Evolutionary conservation across 2,888 invertebrate species (phyloP).

Genomic region (Mamestra brassicae): DNA sequence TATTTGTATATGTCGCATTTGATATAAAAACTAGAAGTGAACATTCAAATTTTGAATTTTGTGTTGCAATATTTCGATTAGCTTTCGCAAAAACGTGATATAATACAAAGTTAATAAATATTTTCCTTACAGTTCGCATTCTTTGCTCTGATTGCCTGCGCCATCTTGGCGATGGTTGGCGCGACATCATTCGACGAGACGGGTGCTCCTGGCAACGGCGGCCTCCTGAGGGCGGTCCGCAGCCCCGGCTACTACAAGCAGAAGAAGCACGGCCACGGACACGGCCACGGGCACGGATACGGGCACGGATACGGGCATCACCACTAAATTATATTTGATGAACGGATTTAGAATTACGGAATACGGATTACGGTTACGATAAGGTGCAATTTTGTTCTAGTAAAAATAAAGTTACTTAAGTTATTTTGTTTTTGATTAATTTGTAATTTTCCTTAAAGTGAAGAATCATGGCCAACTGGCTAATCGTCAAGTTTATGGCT

Average conservation of each 20-base stretch:
- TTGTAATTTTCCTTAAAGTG: neutral
- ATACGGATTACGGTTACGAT: neutral
- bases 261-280: neutral
- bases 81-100: no score
- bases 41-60: no score
- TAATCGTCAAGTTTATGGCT: no score
- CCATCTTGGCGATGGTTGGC: constrained; percentile 1
- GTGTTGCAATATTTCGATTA: no score
- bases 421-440: neutral
- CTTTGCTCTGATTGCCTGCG: constrained; percentile 4
- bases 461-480: no score
- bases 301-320: constrained; percentile 8
- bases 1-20: no score
- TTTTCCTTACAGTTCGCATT: constrained; percentile 1
- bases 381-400: neutral
- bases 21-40: no score
- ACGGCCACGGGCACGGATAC: constrained; percentile 1
- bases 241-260: constrained; percentile 3
- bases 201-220: neutral
- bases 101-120: no score
- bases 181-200: neutral
- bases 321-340: neutral
- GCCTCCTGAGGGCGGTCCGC: neutral
- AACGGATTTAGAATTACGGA: neutral
- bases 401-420: neutral